phyloP scores from a whole-genome alignment of 2,113 vertebrate genomes.

The Dendropsophus ebraccatus region DNA sequence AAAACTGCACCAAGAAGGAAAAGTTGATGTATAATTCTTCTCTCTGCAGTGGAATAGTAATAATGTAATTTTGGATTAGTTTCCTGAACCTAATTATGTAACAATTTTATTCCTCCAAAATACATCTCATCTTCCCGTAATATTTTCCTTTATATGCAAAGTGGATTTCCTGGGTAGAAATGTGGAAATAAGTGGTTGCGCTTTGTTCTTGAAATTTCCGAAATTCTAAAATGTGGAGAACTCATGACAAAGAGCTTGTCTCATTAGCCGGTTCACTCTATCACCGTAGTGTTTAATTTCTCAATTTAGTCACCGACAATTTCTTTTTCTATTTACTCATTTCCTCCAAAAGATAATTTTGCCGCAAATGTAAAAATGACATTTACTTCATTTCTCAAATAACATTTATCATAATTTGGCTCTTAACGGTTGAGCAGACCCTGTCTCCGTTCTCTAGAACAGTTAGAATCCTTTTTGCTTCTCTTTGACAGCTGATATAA shows the following conservation, averaged over 20 bases:
- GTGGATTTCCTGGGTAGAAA: background rate
- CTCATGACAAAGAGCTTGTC: background rate
- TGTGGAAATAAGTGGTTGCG: background rate
- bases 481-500: too few relatives aligned
- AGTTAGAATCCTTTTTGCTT: too few relatives aligned
- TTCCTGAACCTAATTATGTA: too few relatives aligned
- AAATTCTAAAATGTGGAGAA: background rate
- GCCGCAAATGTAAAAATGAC: background rate
- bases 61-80: too few relatives aligned
- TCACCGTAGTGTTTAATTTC: background rate
- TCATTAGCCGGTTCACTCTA: conserved; percentile 17
- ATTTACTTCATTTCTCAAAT: background rate
- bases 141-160: background rate
- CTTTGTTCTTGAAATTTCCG: background rate
- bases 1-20: too few relatives aligned
- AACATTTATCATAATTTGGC: background rate
- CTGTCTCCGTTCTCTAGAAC: too few relatives aligned
- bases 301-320: background rate
- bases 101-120: too few relatives aligned
- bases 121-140: background rate
- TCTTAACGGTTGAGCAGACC: background rate
- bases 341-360: background rate
- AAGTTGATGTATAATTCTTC: too few relatives aligned
- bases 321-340: background rate
- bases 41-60: too few relatives aligned